phyloP scores from a whole-genome alignment of 1,140 invertebrate species.

The Brachionus paranguensis region DNA sequence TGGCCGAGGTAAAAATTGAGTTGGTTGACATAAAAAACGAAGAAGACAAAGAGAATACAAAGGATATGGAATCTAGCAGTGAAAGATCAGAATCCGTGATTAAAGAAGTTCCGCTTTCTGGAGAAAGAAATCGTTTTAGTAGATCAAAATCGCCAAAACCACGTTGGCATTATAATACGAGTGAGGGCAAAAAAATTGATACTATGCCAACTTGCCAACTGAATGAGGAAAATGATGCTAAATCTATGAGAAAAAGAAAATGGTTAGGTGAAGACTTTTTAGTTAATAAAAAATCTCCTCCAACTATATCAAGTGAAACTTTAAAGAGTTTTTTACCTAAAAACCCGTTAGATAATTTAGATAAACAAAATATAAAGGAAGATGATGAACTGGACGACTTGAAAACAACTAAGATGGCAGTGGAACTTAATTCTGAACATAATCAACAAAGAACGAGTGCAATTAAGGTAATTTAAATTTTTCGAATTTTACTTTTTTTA shows the following conservation, averaged over 20 bases:
- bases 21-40: neutral
- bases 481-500: too few species aligned
- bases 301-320: constrained; percentile 14
- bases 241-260: constrained; percentile 9
- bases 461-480: neutral
- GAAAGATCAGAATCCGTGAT: constrained; percentile 15
- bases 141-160: constrained; percentile 40
- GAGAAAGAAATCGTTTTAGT: constrained; percentile 30
- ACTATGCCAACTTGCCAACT: neutral
- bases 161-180: neutral
- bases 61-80: neutral
- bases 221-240: neutral
- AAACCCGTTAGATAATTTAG: constrained; percentile 8
- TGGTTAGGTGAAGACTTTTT: neutral
- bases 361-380: neutral
- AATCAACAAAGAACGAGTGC: neutral
- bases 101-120: constrained; percentile 26
- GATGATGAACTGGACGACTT: neutral
- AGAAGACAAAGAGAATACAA: neutral
- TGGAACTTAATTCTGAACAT: neutral
- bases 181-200: neutral
- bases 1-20: neutral
- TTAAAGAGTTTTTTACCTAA: constrained; percentile 29
- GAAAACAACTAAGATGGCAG: neutral
- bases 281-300: neutral